Evolutionary conservation across 2,113 vertebrate genomes (phyloP).

Genomic region (Nannospalax galili): DNA sequence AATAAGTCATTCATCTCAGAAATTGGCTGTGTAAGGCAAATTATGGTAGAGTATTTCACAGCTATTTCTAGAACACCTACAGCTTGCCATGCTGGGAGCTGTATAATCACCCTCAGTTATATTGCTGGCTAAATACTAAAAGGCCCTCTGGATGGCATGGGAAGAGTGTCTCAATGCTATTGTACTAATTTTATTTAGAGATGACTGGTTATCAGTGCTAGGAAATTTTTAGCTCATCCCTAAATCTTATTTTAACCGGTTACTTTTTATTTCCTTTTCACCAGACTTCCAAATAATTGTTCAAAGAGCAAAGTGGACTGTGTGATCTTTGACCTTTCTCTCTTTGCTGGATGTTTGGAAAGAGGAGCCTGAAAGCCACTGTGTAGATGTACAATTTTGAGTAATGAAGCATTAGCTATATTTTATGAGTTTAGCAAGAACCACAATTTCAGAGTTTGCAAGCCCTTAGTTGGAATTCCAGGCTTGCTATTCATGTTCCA

Average conservation of each 20-base stretch:
- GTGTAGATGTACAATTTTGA: background rate
- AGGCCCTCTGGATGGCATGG: background rate
- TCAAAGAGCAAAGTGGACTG: background rate
- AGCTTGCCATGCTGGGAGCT: constrained; percentile 36
- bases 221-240: background rate
- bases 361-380: background rate
- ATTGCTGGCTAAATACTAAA: background rate
- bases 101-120: constrained; percentile 56
- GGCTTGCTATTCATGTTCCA: constrained; percentile 16
- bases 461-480: too few relatives aligned
- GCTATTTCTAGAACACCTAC: background rate
- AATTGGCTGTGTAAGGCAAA: constrained; percentile 13
- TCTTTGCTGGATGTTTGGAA: background rate
- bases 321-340: background rate
- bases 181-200: background rate
- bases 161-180: background rate
- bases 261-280: constrained; percentile 19
- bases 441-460: background rate
- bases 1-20: background rate
- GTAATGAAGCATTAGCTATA: background rate
- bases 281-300: background rate
- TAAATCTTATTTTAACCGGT: constrained; percentile 48
- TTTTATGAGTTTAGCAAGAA: background rate
- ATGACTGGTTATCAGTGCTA: background rate
- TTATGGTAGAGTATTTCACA: constrained; percentile 28